phyloP scores from a whole-genome alignment of 2,888 invertebrate genomes.

The Caenorhabditis sp. region DNA sequence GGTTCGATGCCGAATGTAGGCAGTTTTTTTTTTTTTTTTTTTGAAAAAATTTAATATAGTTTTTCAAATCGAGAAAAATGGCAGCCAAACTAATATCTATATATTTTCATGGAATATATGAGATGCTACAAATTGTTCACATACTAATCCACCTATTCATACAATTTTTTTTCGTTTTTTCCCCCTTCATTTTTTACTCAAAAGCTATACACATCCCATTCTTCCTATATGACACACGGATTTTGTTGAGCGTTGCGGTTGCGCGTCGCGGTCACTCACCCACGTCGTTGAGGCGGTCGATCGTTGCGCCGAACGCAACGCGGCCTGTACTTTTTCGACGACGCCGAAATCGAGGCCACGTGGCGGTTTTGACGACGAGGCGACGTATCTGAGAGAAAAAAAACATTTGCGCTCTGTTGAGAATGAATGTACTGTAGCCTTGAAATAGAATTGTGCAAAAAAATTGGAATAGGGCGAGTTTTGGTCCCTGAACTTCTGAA shows the following conservation, averaged over 20 bases:
- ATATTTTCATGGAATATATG: neutral
- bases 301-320: neutral
- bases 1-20: too few relatives aligned
- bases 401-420: neutral
- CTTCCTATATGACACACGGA: too few relatives aligned
- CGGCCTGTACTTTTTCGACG: constrained; percentile 23
- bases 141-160: neutral
- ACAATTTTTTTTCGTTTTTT: neutral
- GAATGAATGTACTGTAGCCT: neutral
- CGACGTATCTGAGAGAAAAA: constrained; percentile 57
- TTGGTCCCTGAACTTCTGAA: too few relatives aligned
- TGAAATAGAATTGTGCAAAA: too few relatives aligned
- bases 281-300: neutral
- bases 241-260: neutral
- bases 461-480: too few relatives aligned
- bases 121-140: neutral
- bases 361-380: constrained; percentile 55
- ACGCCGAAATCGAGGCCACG: constrained; percentile 55
- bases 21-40: too few relatives aligned
- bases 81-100: too few relatives aligned
- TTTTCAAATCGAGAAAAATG: too few relatives aligned
- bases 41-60: too few relatives aligned
- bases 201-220: too few relatives aligned
- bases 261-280: neutral
- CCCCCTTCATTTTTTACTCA: neutral